Evolutionary conservation across 2,888 invertebrate genomes (phyloP).

Genomic region (Loripinus fragilis): DNA sequence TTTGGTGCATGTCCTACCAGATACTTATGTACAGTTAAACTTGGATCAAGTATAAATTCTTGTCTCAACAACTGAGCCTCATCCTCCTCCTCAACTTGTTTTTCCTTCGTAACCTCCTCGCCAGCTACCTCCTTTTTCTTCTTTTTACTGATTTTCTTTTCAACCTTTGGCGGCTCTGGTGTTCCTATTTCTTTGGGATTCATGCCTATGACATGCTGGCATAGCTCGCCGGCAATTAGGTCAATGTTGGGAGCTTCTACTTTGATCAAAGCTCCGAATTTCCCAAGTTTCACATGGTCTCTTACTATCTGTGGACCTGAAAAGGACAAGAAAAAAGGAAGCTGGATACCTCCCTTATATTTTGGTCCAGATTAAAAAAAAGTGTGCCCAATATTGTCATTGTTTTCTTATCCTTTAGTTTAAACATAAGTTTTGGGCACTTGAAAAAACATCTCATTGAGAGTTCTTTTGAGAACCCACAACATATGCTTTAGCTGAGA

Average conservation of each 20-base stretch:
- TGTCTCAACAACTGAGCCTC: slow-evolving; percentile 93
- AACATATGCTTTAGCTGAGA: too few species aligned
- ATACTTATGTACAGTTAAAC: slow-evolving; percentile 89
- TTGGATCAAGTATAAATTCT: slow-evolving; percentile 93
- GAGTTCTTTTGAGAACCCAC: too few species aligned
- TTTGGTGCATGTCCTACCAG: slow-evolving; percentile 85
- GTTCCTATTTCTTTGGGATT: slow-evolving; percentile 79
- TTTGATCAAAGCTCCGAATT: slow-evolving; percentile 90
- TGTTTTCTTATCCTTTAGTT: too few species aligned
- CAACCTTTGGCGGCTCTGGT: slow-evolving; percentile 37
- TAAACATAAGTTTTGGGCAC: too few species aligned
- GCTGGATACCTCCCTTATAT: too few species aligned
- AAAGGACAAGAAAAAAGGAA: too few species aligned
- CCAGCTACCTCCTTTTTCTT: slow-evolving; percentile 48
- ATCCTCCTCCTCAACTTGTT: slow-evolving; percentile 46
- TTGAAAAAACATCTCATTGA: too few species aligned
- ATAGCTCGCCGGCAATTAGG: slow-evolving; percentile 87
- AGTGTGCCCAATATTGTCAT: too few species aligned
- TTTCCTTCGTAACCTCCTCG: slow-evolving; percentile 29
- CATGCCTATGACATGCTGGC: slow-evolving; percentile 94
- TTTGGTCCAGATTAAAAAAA: too few species aligned
- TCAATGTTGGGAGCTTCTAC: slow-evolving; percentile 37
- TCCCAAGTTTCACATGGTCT: slow-evolving; percentile 85
- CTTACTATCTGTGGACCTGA: slow-evolving; percentile 55
- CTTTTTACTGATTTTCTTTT: slow-evolving; percentile 86